These are phyloP conservation scores for Loriculus beryllinus DNA, from an alignment of 2,797 vertebrate genomes.

Conservation along the genomic window DNA sequence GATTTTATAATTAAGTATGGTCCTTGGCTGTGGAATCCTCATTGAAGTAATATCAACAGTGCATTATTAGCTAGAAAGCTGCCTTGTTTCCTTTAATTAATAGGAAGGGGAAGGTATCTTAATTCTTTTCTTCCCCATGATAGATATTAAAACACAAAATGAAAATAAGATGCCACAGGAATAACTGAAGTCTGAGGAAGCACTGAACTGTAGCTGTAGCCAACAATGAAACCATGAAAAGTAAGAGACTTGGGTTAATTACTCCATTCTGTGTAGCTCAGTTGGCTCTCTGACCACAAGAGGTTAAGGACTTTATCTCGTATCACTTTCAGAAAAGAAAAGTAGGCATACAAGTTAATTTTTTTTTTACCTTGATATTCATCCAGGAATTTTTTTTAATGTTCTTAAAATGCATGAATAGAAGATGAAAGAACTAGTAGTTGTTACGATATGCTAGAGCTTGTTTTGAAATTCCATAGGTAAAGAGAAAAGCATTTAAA, in stretches of 20 bases:
- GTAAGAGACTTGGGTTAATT: background rate
- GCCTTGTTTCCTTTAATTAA: background rate
- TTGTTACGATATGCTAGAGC: slow-evolving; percentile 21
- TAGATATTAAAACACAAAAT: background rate
- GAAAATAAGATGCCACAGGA: background rate
- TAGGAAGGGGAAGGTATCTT: background rate
- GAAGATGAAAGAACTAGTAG: slow-evolving; percentile 48
- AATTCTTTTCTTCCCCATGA: background rate
- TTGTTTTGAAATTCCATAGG: slow-evolving; percentile 60
- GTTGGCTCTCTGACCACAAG: background rate
- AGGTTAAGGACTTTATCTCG: background rate
- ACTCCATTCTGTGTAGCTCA: background rate
- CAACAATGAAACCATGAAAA: background rate
- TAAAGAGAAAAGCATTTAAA: slow-evolving; percentile 23
- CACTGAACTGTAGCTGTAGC: background rate
- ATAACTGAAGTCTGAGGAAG: background rate
- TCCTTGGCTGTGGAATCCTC: background rate
- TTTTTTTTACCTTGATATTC: slow-evolving; percentile 42
- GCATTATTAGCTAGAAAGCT: background rate
- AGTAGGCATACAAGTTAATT: background rate
- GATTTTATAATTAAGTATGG: background rate
- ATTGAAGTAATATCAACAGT: background rate
- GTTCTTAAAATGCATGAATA: slow-evolving; percentile 31
- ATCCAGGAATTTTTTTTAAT: slow-evolving; percentile 40
- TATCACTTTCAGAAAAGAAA: slow-evolving; percentile 11